Evolutionary conservation across 2,888 invertebrate genomes (phyloP), one percentile per base, ranked within the genome.

Genomic region (Coelogynopora nodosa): DNA sequence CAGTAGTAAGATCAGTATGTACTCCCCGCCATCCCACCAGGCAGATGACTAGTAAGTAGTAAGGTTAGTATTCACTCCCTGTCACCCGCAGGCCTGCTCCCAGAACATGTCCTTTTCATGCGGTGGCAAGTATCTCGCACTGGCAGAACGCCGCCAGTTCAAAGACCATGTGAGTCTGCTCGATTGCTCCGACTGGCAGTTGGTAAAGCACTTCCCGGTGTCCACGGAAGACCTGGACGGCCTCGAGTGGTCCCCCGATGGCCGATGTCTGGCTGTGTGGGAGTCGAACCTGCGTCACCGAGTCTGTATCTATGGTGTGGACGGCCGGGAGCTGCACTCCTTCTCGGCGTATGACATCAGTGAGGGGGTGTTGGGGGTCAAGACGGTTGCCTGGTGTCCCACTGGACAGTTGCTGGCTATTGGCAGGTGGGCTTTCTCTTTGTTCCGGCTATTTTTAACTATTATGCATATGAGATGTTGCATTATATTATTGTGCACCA

Each of bases 341-440:
- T 92, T 90, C 88, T 90, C 89, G 67, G 90, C 92, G 27, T 91
- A 92, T 88, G 80, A 84, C 29, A 29, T 29, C 27, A 90, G 91
- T 18, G 89, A 89, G 88, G 91, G 91, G 26, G n/a, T n/a, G n/a
- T 90, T 92, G 0, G 92, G 92, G 2, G 89, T 92, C 67, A 92
- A 92, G 88, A 89, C 89, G 27, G 88, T 92, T 5, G 85, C 90
- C 2, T 92, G 92, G 92, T 91, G 92, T 0, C 91, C 92, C 10
- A 90, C 91, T 0, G 90, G 91, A 82, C 92, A 92, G 89, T 91
- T 92, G 88, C 88, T 92, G 26, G 92, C 92, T n/a, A 89, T 92
- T 2, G 92, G 81, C 13, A 23, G 13, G 23, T 18, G 26, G 81
- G 13, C 26, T 18, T 81, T 10, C 23, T 81, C 18, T 23, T 18